These are phyloP conservation scores for Numida meleagris DNA, from an alignment of 2,113 vertebrate genomes.

Conservation along the genomic window DNA sequence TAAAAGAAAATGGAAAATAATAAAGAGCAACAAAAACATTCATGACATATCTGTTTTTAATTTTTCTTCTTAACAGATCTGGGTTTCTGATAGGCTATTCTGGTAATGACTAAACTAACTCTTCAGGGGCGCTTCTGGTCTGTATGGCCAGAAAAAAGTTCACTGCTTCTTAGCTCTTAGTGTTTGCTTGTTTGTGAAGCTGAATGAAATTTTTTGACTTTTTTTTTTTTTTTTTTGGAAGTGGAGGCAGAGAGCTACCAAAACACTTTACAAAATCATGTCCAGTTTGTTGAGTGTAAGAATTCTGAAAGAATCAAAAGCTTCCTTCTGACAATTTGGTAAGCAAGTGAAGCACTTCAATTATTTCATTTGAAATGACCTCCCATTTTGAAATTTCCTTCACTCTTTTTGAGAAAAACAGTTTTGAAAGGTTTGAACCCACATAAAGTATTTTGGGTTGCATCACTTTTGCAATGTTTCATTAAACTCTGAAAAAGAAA, in stretches of 20 bases:
- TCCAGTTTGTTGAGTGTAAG: background rate
- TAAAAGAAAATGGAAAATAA: slow-evolving; percentile 54
- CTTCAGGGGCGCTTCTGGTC: background rate
- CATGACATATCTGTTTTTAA: slow-evolving; percentile 54
- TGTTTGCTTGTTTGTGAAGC: background rate
- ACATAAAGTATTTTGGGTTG: slow-evolving; percentile 42
- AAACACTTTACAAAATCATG: background rate
- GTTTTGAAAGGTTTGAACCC: slow-evolving; percentile 38
- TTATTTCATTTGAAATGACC: slow-evolving; percentile 28
- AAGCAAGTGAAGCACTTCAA: slow-evolving; percentile 32
- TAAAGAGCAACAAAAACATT: slow-evolving; percentile 45
- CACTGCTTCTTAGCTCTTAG: background rate
- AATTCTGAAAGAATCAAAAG: background rate
- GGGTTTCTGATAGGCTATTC: slow-evolving; percentile 50
- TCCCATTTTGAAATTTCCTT: slow-evolving; percentile 55
- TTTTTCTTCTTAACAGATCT: slow-evolving; percentile 55
- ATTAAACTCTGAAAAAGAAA: slow-evolving; percentile 18
- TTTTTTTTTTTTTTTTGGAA: background rate
- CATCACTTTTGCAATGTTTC: slow-evolving; percentile 23
- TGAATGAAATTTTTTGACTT: background rate
- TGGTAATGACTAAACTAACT: slow-evolving; percentile 49
- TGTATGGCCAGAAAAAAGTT: slow-evolving; percentile 18
- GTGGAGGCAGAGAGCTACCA: accelerated
- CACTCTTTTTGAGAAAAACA: slow-evolving; percentile 2
- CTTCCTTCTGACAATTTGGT: slow-evolving; percentile 26